Evolutionary conservation across 92 coral and sea anemone genomes (phyloP), one percentile per base, ranked within the genome.

Genomic region (Epizoanthus stellaris): DNA sequence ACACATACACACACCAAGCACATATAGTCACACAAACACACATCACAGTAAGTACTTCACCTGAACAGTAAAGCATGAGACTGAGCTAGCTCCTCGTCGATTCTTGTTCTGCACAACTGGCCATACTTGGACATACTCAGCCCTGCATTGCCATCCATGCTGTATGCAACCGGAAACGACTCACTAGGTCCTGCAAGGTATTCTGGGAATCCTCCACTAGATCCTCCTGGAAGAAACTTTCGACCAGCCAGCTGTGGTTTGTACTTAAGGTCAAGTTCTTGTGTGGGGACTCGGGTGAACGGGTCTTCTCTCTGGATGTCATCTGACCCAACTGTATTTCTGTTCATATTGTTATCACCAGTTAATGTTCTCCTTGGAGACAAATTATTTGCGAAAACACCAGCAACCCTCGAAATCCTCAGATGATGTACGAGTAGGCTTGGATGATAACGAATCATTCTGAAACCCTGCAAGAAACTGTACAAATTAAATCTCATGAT

Each of bases 201-300:
- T 9, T 81, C 87, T 56, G 87, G 90, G 62, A 87, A 87, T 66
- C 90, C 90, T 30, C 75, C 87, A 38, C 53, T 76, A n/a, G 45
- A 19, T 0, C 87, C 73, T 4, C 90, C 90, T 17, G 90, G 90
- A 11, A 87, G 86, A 36, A 73, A 81, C 19, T 87, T 73, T 12
- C 90, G 81, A n/a, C 77, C 65, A 23, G 84, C 83, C 47, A 81
- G 75, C n/a, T 82, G 80, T 47, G 82, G 82, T 42, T 61, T 77
- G 54, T 77, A 60, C 4, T 42, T 42, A 0, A 77, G 63, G 52
- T 76, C 81, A 76, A 76, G 67, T 0, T 76, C 81, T 9, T 57
- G 19, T 39, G 16, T 68, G 6, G 9, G 14, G n/a, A 76, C 15
- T 36, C 67, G 67, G 3, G 65, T 13, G 4, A 76, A 76, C 15